Conservation (phyloP, 2,888 invertebrate species). For the Therioaphis trifolii region DNA sequence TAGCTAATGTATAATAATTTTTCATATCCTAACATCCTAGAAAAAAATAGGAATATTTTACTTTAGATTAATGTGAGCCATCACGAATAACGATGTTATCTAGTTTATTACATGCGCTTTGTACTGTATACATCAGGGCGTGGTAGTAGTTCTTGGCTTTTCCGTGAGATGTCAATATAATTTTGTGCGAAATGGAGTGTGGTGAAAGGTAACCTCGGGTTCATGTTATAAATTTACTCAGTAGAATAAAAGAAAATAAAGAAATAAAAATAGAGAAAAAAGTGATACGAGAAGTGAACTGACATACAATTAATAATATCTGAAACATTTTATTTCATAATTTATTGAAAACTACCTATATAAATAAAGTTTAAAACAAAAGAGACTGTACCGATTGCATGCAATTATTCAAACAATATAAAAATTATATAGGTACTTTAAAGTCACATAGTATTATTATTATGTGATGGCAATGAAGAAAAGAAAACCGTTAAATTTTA, state of each 20-base stretch:
- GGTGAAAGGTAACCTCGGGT: slow-evolving; percentile 28
- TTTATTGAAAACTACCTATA: too few species aligned
- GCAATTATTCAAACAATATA: too few species aligned
- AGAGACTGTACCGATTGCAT: too few species aligned
- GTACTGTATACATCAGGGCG: not conserved
- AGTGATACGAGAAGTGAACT: not conserved
- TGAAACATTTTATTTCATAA: too few species aligned
- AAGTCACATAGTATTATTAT: too few species aligned
- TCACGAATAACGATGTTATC: slow-evolving; percentile 19
- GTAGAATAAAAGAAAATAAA: not conserved
- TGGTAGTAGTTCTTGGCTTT: slow-evolving; percentile 28
- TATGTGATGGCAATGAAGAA: too few species aligned
- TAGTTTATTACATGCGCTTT: not conserved
- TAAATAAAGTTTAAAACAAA: too few species aligned
- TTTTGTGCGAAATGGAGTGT: slow-evolving; percentile 1
- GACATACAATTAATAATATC: not conserved
- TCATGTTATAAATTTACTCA: not conserved
- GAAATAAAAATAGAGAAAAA: too few species aligned
- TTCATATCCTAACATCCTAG: too few species aligned
- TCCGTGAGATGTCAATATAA: not conserved
- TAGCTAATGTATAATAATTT: too few species aligned
- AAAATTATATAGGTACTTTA: too few species aligned
- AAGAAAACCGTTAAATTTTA: too few species aligned
- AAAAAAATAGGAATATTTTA: slow-evolving; percentile 2
- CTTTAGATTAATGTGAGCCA: not conserved